Percentiles rank a stretch among this genome's conserved stretches.
These are phyloP conservation scores for Okapia johnstoni DNA, from an alignment of 2,113 vertebrate genomes.

Conservation along the genomic window DNA sequence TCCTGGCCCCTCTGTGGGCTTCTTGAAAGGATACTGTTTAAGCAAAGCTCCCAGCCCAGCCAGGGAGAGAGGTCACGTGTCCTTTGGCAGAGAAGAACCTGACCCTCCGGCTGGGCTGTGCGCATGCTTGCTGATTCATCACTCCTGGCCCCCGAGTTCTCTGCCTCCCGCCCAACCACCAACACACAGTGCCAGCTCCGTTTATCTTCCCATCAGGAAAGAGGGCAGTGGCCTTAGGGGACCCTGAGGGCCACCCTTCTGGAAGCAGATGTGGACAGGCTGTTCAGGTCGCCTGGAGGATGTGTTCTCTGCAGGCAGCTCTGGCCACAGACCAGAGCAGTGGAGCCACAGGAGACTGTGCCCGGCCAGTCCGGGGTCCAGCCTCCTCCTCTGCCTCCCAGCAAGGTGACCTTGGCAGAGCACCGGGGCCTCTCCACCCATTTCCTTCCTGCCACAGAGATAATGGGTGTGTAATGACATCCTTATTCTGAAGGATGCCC, in stretches of 20 bases:
- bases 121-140: neutral
- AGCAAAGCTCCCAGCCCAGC: fast-evolving
- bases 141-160: neutral
- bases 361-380: too few species aligned
- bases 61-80: fast-evolving
- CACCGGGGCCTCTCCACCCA: fast-evolving
- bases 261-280: neutral
- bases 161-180: neutral
- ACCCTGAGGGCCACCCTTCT: neutral
- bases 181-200: neutral
- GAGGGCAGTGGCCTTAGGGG: neutral
- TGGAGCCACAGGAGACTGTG: too few species aligned
- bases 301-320: neutral
- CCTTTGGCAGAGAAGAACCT: neutral
- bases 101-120: fast-evolving
- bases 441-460: neutral
- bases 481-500: neutral
- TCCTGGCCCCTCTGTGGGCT: fast-evolving
- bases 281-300: neutral
- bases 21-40: neutral
- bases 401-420: neutral
- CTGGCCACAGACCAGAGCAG: neutral
- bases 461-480: fast-evolving
- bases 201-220: neutral
- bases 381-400: neutral